Conservation (phyloP, 1,140 invertebrate species). For the Thaumetopoea pityocampa region DNA sequence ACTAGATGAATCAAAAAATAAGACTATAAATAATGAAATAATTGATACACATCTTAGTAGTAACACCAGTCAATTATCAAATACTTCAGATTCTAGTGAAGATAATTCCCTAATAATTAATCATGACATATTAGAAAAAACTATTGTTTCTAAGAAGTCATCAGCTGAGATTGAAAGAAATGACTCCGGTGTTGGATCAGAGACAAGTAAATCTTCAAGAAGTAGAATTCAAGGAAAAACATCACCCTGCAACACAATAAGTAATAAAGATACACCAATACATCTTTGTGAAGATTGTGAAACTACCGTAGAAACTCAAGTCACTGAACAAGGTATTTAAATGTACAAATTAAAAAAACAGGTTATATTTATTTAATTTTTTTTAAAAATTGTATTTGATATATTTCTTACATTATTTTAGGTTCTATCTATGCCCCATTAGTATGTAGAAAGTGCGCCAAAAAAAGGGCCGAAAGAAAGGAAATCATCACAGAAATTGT, state of each 20-base stretch:
- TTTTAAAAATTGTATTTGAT: slow-evolving; percentile 1
- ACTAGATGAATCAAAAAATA: slow-evolving; percentile 76
- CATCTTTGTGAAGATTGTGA: slow-evolving; percentile 88
- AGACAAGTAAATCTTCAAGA: slow-evolving; percentile 91
- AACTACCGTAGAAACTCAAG: slow-evolving; percentile 81
- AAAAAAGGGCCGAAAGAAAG: slow-evolving; percentile 91
- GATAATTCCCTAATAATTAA: slow-evolving; percentile 80
- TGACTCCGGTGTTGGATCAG: slow-evolving; percentile 94
- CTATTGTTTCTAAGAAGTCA: slow-evolving; percentile 71
- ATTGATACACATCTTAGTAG: slow-evolving; percentile 76
- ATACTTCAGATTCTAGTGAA: slow-evolving; percentile 82
- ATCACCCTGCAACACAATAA: slow-evolving; percentile 56
- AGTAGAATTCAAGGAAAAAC: slow-evolving; percentile 80
- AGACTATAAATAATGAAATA: slow-evolving; percentile 66
- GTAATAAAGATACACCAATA: slow-evolving; percentile 69
- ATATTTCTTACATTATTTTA: slow-evolving; percentile 32
- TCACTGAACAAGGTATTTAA: slow-evolving; percentile 78
- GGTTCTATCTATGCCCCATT: slow-evolving; percentile 85
- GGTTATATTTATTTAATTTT: slow-evolving; percentile 9
- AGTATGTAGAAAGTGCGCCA: slow-evolving; percentile 91
- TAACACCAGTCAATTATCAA: slow-evolving; percentile 76
- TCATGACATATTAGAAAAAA: slow-evolving; percentile 74
- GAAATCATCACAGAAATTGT: slow-evolving; percentile 97
- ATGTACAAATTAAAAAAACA: too few relatives aligned
- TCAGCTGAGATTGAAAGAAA: slow-evolving; percentile 88